phyloP scores from a whole-genome alignment of 2,797 vertebrate genomes.

The Characodon lateralis region DNA sequence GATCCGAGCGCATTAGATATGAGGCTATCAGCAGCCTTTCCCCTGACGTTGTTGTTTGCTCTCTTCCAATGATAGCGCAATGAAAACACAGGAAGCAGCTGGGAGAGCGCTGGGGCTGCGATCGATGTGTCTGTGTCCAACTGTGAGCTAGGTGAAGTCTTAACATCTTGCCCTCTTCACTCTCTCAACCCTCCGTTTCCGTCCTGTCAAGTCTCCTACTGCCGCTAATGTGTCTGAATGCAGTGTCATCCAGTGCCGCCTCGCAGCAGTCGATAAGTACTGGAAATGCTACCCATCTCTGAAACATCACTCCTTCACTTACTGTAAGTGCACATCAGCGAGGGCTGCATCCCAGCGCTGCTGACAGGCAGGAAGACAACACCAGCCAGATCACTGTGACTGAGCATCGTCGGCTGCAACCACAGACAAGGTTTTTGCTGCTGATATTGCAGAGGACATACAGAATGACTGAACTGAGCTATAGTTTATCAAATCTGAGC shows the following conservation, averaged over 20 bases:
- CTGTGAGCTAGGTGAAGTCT: conserved; percentile 63
- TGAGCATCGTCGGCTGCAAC: conserved; percentile 53
- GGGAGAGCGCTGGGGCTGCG: conserved; percentile 47
- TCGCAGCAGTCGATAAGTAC: conserved; percentile 80
- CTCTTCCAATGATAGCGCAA: conserved; percentile 70
- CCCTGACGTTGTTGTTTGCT: conserved; percentile 71
- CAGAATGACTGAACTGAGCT: conserved; percentile 38
- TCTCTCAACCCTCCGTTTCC: conserved; percentile 44
- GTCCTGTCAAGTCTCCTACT: conserved; percentile 58
- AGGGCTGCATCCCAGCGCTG: conserved; percentile 65
- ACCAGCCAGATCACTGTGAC: conserved; percentile 52
- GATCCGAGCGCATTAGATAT: conserved; percentile 55
- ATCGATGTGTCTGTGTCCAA: conserved; percentile 67
- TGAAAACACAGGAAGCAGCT: conserved; percentile 81
- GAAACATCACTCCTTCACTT: conserved; percentile 85
- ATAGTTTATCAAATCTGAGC: conserved; percentile 42
- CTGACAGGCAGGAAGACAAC: conserved; percentile 75
- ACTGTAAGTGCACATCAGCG: conserved; percentile 80
- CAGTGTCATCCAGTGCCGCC: conserved; percentile 66
- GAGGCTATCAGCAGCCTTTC: conserved; percentile 55
- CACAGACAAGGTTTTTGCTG: conserved; percentile 46
- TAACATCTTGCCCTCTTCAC: conserved; percentile 62
- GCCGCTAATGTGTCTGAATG: conserved; percentile 81
- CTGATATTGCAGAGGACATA: conserved; percentile 52
- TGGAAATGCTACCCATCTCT: conserved; percentile 84